Evolutionary conservation across 2,797 vertebrate genomes (phyloP).

Genomic region (Enteromius thamalakanensis): DNA sequence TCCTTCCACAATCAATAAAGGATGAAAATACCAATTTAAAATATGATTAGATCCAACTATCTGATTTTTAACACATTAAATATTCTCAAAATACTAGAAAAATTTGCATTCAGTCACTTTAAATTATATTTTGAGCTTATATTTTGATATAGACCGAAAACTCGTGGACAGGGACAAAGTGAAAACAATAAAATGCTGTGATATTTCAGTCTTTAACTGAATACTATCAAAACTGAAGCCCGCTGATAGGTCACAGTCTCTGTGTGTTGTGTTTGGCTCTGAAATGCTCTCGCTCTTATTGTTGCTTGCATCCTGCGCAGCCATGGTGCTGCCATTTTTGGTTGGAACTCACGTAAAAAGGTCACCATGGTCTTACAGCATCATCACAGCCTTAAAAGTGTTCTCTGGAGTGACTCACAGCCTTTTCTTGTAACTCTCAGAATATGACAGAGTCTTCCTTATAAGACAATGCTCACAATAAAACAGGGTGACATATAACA

Average conservation of each 20-base stretch:
- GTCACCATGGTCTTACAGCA: slow-evolving; percentile 40
- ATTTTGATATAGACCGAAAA: not conserved
- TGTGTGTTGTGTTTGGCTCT: slow-evolving; percentile 31
- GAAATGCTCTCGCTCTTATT: slow-evolving; percentile 56
- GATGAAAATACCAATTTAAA: not conserved
- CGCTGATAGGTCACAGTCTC: not conserved
- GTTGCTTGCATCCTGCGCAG: slow-evolving; percentile 66
- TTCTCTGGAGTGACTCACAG: slow-evolving; percentile 66
- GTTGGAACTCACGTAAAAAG: slow-evolving; percentile 56
- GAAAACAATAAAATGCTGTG: not conserved
- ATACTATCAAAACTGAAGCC: not conserved
- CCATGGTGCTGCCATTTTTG: slow-evolving; percentile 54
- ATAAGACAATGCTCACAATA: slow-evolving; percentile 79
- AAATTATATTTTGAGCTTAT: not conserved
- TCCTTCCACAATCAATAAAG: not conserved
- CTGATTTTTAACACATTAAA: not conserved
- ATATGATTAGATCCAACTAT: not conserved
- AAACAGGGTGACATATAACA: slow-evolving; percentile 63
- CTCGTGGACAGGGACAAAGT: not conserved
- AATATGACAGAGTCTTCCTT: slow-evolving; percentile 72
- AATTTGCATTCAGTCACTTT: not conserved
- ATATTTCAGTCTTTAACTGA: slow-evolving; percentile 6
- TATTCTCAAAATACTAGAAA: not conserved
- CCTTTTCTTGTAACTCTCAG: slow-evolving; percentile 51
- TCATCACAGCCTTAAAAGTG: slow-evolving; percentile 57